Evolutionary conservation across 2,113 vertebrate genomes (phyloP).

Genomic region (Mastomys coucha): DNA sequence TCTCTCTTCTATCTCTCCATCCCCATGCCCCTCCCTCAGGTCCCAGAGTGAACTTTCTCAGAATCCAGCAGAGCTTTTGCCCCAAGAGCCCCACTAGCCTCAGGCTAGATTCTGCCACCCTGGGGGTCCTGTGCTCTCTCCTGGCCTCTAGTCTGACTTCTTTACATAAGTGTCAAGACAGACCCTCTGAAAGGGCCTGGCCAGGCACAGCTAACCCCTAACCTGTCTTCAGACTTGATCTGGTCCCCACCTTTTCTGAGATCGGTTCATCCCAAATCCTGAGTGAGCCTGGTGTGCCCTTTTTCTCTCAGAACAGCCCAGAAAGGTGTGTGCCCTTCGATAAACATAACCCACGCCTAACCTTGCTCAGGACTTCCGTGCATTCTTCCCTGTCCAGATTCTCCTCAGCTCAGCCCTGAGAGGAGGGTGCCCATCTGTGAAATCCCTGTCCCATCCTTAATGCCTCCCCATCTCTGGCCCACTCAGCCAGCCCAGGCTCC

Average conservation of each 20-base stretch:
- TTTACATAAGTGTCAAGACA: not conserved
- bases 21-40: accelerated
- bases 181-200: not conserved
- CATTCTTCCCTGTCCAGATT: not conserved
- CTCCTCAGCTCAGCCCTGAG: not conserved
- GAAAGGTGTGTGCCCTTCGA: not conserved
- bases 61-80: not conserved
- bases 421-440: not conserved
- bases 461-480: not conserved
- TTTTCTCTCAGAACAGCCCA: not conserved
- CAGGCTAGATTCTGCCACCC: not conserved
- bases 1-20: not conserved
- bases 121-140: accelerated
- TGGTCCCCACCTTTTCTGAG: not conserved
- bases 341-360: not conserved
- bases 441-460: not conserved
- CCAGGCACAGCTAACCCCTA: not conserved
- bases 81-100: not conserved
- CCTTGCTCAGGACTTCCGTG: not conserved
- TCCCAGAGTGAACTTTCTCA: not conserved
- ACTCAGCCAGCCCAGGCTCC: not conserved
- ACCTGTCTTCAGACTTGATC: not conserved
- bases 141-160: not conserved
- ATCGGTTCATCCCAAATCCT: not conserved
- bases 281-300: not conserved